Base-by-base conservation (phyloP, 1,140 invertebrate genomes). In the Acromyrmex heyeri region DNA sequence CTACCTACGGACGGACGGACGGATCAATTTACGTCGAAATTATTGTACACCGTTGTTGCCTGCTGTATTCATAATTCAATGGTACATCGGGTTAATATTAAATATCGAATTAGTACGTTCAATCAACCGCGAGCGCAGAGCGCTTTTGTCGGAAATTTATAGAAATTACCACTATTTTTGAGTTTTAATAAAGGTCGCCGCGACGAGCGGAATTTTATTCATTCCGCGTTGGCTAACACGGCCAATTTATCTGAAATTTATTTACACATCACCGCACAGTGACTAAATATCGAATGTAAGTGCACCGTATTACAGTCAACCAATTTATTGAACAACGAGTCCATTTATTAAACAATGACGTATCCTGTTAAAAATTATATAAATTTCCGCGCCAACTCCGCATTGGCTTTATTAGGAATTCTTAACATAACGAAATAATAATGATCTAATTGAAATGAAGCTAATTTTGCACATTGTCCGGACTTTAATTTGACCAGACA, bases 11-110 rank as follows among this genome's bases (percentile, higher is more conserved):
- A 83, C 79, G 67, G 38, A 83, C 79, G 67, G 6, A 59, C 69
- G 79, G 79, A 83, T 83, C 79, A 79, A 79, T 89, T 86, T 81
- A 76, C 87, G 76, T 57, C 48, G 70, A 89, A 90, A 86, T 89
- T 86, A 89, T 89, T 90, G 67, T 76, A 59, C n/a, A 24, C 59
- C 75, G 67, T 75, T 87, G 78, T 88, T 77, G 67, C 53, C 44
- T 34, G 53, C 55, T 50, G 69, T 65, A 87, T 87, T 88, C 73
- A 88, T 88, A 82, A 87, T 85, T 76, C 70, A 83, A 82, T 57
- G 70, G 53, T 87, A 67, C 30, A 65, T 64, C 76, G 69, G 55
- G 64, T 83, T 72, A 87, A 87, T 87, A 88, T 85, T 76, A 72
- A 87, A 77, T 65, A 81, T 55, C 27, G 21, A 65, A 83, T 83